phyloP scores from a whole-genome alignment of 1,140 invertebrate species.

The Radopholus similis region DNA sequence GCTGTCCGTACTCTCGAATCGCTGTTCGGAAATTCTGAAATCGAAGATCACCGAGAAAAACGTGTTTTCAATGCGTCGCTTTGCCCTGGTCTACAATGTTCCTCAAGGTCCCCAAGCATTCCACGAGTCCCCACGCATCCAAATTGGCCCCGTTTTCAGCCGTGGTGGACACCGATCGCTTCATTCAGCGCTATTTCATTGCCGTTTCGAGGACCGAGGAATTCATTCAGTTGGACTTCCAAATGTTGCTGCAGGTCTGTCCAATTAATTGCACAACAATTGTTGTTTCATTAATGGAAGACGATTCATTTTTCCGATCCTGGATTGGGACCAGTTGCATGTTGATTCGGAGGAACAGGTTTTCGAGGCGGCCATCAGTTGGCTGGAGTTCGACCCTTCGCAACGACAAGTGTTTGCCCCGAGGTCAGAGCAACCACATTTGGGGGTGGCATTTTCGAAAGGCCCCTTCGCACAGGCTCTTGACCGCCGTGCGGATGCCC shows the following conservation, averaged over 20 bases:
- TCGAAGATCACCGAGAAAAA: slow-evolving; percentile 61
- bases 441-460: not conserved
- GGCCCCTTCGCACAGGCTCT: slow-evolving; percentile 66
- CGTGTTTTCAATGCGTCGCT: slow-evolving; percentile 76
- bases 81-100: slow-evolving; percentile 78
- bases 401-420: slow-evolving; percentile 22
- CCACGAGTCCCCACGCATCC: too few species aligned
- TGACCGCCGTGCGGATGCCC: slow-evolving; percentile 75
- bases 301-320: too few species aligned
- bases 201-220: slow-evolving; percentile 76
- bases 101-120: slow-evolving; percentile 57
- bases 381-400: slow-evolving; percentile 26
- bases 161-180: slow-evolving; percentile 74
- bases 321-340: slow-evolving; percentile 75
- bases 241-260: slow-evolving; percentile 64
- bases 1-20: slow-evolving; percentile 74
- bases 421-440: slow-evolving; percentile 4
- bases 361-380: slow-evolving; percentile 38
- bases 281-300: slow-evolving; percentile 63
- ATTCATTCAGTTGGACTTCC: slow-evolving; percentile 69
- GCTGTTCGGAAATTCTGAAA: slow-evolving; percentile 77
- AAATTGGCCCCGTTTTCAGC: slow-evolving; percentile 63
- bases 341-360: slow-evolving; percentile 69
- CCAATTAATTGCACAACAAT: not conserved
- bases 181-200: slow-evolving; percentile 77